Base-by-base conservation (phyloP, 92 coral and sea anemone genomes). In the Diadumene lineata region DNA sequence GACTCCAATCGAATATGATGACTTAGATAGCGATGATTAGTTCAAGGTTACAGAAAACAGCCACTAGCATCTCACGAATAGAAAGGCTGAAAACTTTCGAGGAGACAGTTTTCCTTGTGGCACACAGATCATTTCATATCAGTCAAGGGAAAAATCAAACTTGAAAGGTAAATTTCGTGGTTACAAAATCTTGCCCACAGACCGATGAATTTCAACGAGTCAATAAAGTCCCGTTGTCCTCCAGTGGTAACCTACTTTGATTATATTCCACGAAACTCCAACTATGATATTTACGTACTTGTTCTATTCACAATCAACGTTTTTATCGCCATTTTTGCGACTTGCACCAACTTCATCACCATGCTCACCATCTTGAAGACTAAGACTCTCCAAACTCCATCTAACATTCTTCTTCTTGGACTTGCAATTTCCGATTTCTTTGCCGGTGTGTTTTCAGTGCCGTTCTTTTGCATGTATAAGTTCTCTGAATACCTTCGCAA, bases 321-420 rank as follows among this genome's bases (percentile, higher is more conserved):
- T 13, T 25, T 69, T 0, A 16, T 69, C 50, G 33, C 34, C 33
- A 6, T 69, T 25, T 18, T 27, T 8, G 56, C 74, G 26, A 17
- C 46, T 4, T 44, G 32, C 25, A 48, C 22, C 2, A 69, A 69
- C 18, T 23, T 69, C 18, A 29, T 48, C 11, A 48, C 50, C 31
- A 69, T 69, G 17, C n/a, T 28, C 43, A 69, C 74, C 11, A 69
- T 69, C n/a, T n/a, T 48, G n/a, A 69, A 31, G 32, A 69, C 74
- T 13, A 10, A 16, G 19, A 22, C 74, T 11, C 56, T 69, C 8
- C 74, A 29, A 69, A 48, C 57, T 7, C 33, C 74, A 9, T 30
- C 74, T 9, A 46, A 69, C 50, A 69, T 69, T 16, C 74, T 69
- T 11, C 38, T 69, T 46, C 74, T 69, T 24, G 60, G 74, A 11